Conservation (phyloP, 1,140 invertebrate genomes). For the Vollenhovia emeryi region DNA sequence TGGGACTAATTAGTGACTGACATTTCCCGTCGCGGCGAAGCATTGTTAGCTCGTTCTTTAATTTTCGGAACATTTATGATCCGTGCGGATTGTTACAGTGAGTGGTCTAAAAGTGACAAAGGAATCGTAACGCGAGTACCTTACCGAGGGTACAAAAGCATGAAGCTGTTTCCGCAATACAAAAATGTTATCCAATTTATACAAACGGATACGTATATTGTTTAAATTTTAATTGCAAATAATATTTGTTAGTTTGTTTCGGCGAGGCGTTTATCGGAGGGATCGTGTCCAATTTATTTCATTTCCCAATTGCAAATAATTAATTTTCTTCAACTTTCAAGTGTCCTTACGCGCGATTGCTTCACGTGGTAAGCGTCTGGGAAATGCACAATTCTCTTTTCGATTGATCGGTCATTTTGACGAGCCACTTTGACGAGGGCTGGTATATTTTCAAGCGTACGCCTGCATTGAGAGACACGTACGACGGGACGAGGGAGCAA, state of each 20-base stretch:
- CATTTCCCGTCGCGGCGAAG: neutral
- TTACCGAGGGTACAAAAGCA: neutral
- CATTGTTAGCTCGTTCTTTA: constrained; percentile 18
- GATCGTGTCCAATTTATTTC: neutral
- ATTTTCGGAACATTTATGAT: constrained; percentile 30
- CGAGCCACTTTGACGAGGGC: constrained; percentile 16
- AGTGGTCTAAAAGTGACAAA: neutral
- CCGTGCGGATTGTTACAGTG: neutral
- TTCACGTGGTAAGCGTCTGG: neutral
- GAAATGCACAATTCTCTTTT: neutral
- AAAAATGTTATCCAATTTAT: neutral
- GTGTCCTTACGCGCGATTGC: neutral
- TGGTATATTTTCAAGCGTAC: constrained; percentile 33
- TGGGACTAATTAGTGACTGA: constrained; percentile 35
- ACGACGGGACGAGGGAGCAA: constrained; percentile 24
- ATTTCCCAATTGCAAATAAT: neutral
- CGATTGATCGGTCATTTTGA: constrained; percentile 18
- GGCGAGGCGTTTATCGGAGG: neutral
- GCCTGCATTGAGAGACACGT: constrained; percentile 7
- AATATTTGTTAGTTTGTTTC: neutral
- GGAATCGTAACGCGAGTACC: constrained; percentile 1
- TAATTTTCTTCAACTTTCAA: neutral
- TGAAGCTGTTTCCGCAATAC: neutral
- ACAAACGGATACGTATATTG: neutral
- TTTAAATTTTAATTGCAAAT: neutral